Conservation (phyloP, 2,888 invertebrate genomes). For the Macrosoma leucophasiata region DNA sequence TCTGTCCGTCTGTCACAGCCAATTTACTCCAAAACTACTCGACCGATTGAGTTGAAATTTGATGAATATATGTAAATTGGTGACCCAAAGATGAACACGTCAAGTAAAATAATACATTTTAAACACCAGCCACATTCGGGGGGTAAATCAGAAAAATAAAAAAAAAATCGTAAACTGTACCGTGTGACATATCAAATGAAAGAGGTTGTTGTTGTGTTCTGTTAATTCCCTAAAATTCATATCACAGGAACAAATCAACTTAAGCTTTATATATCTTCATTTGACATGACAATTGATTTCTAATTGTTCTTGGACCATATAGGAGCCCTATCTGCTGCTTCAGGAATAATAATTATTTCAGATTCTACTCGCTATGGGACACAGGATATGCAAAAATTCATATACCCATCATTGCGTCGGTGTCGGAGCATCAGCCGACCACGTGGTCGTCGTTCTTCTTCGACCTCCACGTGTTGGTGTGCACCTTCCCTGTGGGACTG, state of each 20-base stretch:
- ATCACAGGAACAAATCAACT: neutral
- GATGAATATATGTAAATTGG: too few species aligned
- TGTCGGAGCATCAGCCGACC: conserved; percentile 99
- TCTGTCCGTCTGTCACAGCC: too few species aligned
- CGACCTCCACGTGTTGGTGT: conserved; percentile 96
- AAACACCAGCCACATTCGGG: neutral
- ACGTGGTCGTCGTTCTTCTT: conserved; percentile 99
- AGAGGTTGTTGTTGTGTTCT: conserved; percentile 6
- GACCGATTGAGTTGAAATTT: too few species aligned
- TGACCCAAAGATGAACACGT: too few species aligned
- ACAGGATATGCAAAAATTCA: conserved; percentile 99
- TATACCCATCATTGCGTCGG: conserved; percentile 99
- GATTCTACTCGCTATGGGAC: conserved; percentile 99
- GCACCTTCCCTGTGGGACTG: conserved; percentile 97
- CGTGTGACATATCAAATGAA: too few species aligned
- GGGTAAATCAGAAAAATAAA: too few species aligned
- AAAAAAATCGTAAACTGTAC: too few species aligned
- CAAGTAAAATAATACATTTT: neutral
- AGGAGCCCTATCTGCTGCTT: neutral
- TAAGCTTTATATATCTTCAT: neutral
- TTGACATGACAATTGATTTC: neutral
- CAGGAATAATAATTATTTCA: conserved; percentile 40
- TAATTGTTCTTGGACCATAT: neutral
- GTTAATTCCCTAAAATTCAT: neutral
- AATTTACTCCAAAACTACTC: too few species aligned